A percentile compares a stretch with the other conserved stretches of the same genome.
These are phyloP conservation scores for Charina bottae DNA, from an alignment of 2,113 vertebrate genomes.

Conservation along the genomic window DNA sequence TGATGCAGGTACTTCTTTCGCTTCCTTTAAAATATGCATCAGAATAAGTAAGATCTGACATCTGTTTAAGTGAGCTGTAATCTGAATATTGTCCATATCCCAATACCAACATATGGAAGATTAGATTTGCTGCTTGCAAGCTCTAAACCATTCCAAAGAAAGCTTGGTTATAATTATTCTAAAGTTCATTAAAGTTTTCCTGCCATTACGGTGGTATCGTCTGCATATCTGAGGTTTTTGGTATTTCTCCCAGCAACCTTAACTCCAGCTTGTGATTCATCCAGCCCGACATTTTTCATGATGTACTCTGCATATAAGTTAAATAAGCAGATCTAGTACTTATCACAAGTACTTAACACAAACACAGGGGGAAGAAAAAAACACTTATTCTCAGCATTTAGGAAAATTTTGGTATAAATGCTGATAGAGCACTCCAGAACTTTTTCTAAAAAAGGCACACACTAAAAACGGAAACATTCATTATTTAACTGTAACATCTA, in stretches of 20 bases:
- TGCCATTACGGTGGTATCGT: too few relatives aligned
- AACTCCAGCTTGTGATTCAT: too few relatives aligned
- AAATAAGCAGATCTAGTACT: too few relatives aligned
- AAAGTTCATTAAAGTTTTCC: not conserved
- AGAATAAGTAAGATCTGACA: not conserved
- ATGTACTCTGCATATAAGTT: too few relatives aligned
- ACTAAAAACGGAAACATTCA: constrained; percentile 53
- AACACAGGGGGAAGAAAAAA: not conserved
- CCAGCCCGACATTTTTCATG: too few relatives aligned
- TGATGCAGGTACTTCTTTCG: not conserved
- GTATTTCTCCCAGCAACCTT: too few relatives aligned
- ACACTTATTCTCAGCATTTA: not conserved
- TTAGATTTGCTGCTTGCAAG: not conserved
- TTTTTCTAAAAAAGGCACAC: not conserved
- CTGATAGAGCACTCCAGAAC: not conserved
- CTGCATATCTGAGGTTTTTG: too few relatives aligned
- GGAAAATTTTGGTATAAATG: not conserved
- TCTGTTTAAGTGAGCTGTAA: not conserved
- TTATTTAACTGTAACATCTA: constrained; percentile 59
- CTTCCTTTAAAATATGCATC: not conserved
- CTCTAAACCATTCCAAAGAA: not conserved
- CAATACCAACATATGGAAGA: not conserved
- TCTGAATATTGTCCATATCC: not conserved
- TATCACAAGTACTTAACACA: too few relatives aligned
- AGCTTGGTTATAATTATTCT: not conserved